These are phyloP conservation scores for Vulpes ferrilata DNA, from an alignment of 2,113 vertebrate genomes.

Conservation along the genomic window DNA sequence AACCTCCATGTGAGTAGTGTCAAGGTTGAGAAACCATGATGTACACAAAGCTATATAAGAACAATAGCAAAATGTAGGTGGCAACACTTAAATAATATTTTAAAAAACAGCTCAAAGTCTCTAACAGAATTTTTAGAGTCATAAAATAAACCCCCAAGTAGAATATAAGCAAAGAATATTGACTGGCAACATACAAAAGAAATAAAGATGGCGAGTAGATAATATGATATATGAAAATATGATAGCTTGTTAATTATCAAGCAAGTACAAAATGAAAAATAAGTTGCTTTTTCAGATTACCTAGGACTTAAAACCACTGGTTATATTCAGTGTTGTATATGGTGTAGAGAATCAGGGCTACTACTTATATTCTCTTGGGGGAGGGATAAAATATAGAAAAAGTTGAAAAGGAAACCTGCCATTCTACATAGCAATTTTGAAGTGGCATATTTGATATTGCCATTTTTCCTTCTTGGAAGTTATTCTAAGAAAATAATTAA, in stretches of 20 bases:
- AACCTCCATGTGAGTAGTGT: neutral
- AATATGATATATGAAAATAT: neutral
- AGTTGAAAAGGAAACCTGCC: neutral
- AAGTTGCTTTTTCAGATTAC: neutral
- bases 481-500: neutral
- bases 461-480: neutral
- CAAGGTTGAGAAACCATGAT: neutral
- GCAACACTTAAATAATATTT: neutral
- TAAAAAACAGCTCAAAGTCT: neutral
- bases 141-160: neutral
- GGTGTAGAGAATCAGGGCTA: neutral
- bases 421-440: neutral
- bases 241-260: neutral
- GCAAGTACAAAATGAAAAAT: neutral
- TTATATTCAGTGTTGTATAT: neutral
- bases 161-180: neutral
- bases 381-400: neutral
- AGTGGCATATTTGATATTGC: neutral
- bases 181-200: neutral
- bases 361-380: neutral
- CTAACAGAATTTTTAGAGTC: slow-evolving; percentile 19
- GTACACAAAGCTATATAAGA: neutral
- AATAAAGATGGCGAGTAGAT: neutral
- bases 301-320: neutral
- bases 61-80: neutral